These are phyloP conservation scores for Serrognathus titanus DNA, from an alignment of 2,888 invertebrate genomes.

Conservation along the genomic window DNA sequence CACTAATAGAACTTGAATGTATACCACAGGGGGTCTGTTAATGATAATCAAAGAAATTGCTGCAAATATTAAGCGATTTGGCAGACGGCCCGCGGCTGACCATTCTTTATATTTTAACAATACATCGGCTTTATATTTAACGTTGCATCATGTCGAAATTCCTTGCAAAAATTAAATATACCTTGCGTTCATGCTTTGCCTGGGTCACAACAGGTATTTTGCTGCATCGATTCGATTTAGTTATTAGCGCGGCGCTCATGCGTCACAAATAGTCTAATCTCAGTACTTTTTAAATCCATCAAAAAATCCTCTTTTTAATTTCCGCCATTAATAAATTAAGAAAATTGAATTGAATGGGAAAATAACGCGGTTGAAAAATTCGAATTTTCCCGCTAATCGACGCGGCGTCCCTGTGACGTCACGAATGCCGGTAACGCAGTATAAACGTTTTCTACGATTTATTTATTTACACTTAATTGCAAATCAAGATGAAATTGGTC, in stretches of 20 bases:
- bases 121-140: slow-evolving; percentile 10
- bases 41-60: no score
- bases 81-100: slow-evolving; percentile 7
- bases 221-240: slow-evolving; percentile 7
- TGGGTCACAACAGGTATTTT: slow-evolving; percentile 9
- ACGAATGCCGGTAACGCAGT: no score
- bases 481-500: no score
- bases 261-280: background rate
- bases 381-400: no score
- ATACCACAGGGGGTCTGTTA: no score
- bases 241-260: background rate
- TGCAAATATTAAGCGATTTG: slow-evolving; percentile 11
- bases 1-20: no score
- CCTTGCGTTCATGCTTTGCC: slow-evolving; percentile 14
- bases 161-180: slow-evolving; percentile 16
- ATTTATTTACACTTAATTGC: no score
- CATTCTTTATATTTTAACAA: slow-evolving; percentile 15
- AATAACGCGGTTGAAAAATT: no score
- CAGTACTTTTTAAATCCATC: background rate
- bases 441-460: no score
- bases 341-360: no score
- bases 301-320: background rate
- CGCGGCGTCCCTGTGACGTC: no score
- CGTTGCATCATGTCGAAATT: slow-evolving; percentile 10
- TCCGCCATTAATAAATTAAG: slow-evolving; percentile 6